These are phyloP conservation scores for Scaptomyza reducta DNA, from an alignment of 2,888 invertebrate species.

Conservation along the genomic window DNA sequence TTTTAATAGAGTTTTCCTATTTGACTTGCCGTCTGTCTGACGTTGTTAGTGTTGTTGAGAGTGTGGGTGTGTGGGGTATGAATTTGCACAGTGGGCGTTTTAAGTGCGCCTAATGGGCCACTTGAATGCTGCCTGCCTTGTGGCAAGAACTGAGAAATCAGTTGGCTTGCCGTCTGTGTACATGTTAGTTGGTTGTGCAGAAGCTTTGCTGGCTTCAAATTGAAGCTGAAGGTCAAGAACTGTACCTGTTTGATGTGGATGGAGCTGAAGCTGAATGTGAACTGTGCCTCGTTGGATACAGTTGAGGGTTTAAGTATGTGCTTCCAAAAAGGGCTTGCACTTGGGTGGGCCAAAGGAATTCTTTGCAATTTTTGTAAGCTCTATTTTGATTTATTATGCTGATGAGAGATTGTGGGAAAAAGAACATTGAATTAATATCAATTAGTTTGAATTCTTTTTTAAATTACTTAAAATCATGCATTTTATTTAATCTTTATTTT, in stretches of 20 bases:
- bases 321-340: background rate
- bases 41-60: constrained; percentile 18
- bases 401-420: no score
- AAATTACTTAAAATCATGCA: no score
- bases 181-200: constrained; percentile 9
- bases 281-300: constrained; percentile 5
- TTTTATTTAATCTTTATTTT: no score
- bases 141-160: constrained; percentile 51
- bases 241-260: constrained; percentile 16
- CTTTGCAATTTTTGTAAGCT: background rate
- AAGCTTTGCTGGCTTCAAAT: constrained; percentile 31
- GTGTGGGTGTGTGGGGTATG: constrained; percentile 11
- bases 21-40: constrained; percentile 29
- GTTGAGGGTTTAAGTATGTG: background rate
- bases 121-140: constrained; percentile 53
- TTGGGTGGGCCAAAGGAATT: background rate
- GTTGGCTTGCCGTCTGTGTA: constrained; percentile 34
- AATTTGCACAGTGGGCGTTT: constrained; percentile 54
- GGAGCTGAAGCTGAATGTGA: background rate
- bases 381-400: background rate
- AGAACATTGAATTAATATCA: no score
- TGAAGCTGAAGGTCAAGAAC: constrained; percentile 56
- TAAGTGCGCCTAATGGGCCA: constrained; percentile 67
- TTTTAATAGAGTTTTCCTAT: constrained; percentile 65
- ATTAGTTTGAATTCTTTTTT: no score